These are phyloP conservation scores for Falco rusticolus DNA, from an alignment of 2,797 vertebrate genomes.

Conservation along the genomic window DNA sequence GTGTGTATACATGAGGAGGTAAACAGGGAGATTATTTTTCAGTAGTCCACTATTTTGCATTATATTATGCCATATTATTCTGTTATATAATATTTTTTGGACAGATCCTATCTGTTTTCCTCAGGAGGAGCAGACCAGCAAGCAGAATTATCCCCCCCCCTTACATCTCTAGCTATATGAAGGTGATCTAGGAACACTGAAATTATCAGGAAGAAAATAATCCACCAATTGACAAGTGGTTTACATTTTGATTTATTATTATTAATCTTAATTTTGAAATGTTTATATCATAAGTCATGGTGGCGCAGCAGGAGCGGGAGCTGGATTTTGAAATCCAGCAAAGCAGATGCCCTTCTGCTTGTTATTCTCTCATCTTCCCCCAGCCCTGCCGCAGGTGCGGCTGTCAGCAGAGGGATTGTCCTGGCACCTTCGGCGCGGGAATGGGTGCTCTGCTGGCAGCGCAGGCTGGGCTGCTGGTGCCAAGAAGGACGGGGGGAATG, in stretches of 20 bases:
- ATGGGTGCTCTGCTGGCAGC: background rate
- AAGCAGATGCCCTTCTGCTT: background rate
- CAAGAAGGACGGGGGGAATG: background rate
- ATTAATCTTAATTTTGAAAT: too few species aligned
- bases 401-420: background rate
- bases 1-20: background rate
- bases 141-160: background rate
- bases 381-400: rapidly evolving
- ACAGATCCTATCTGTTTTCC: background rate
- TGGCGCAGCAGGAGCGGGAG: background rate
- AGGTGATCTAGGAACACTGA: background rate
- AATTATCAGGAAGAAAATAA: background rate
- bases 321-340: background rate
- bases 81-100: background rate
- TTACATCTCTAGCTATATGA: background rate
- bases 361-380: background rate
- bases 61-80: background rate
- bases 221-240: background rate
- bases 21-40: background rate
- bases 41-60: background rate
- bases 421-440: background rate
- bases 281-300: background rate
- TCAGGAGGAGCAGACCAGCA: background rate
- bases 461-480: background rate
- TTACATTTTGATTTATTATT: background rate